Evolutionary conservation across 1,140 invertebrate species (phyloP).

Genomic region (Aphidius gifuensis): DNA sequence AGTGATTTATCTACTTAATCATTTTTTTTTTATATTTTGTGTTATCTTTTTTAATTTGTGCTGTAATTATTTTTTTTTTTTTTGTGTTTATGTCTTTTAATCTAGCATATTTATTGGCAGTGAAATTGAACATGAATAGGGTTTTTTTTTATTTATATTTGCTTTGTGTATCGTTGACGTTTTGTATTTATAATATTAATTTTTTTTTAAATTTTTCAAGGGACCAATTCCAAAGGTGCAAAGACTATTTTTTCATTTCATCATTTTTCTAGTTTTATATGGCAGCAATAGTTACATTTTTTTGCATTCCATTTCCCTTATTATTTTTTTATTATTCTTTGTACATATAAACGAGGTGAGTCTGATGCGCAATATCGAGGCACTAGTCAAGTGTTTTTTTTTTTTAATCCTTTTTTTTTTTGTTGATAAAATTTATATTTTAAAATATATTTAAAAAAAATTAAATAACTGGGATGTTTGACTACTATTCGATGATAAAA

Average conservation of each 20-base stretch:
- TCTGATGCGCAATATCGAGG: conserved; percentile 47
- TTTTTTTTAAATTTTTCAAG: conserved; percentile 5
- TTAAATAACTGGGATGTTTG: conserved; percentile 20
- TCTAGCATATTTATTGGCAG: conserved; percentile 14
- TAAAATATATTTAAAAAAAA: neutral
- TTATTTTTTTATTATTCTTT: conserved; percentile 34
- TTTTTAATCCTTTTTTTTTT: conserved; percentile 14
- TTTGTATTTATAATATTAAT: conserved; percentile 4
- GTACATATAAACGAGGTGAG: conserved; percentile 26
- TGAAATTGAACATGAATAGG: conserved; percentile 13
- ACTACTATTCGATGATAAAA: conserved; percentile 12
- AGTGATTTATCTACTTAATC: conserved; percentile 1
- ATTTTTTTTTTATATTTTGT: conserved; percentile 22
- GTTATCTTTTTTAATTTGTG: neutral
- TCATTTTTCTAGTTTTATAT: conserved; percentile 9
- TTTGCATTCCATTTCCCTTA: conserved; percentile 28
- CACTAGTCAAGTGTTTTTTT: conserved; percentile 51
- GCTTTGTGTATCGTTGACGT: neutral
- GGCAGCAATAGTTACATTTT: conserved; percentile 16
- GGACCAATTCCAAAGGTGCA: conserved; percentile 1
- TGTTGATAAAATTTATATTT: conserved; percentile 1
- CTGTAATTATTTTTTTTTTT: conserved; percentile 20
- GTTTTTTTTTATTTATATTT: conserved; percentile 3
- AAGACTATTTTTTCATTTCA: conserved; percentile 9
- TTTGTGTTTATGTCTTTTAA: conserved; percentile 20